Base-by-base conservation (phyloP, 2,888 invertebrate genomes). In the Creontiades dilutus region DNA sequence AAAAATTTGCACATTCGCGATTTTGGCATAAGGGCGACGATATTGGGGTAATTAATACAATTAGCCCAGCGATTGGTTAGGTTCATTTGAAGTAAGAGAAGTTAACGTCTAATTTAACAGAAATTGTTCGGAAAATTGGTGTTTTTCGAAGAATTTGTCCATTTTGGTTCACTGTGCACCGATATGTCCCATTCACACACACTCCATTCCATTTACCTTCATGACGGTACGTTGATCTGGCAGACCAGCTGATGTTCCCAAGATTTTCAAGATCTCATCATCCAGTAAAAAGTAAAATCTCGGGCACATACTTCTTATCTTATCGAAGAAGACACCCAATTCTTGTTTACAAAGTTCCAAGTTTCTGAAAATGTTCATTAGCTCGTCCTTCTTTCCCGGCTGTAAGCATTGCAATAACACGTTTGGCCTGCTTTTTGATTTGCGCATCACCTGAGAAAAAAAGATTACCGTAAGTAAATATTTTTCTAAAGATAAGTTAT, bases 271-370 rank as follows among this genome's bases (percentile, higher is more conserved):
- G 91, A 98, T 93, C 93, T 98, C 98, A 92, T 98, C 98, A 47
- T 98, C 98, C 3, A 98, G 98, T 92, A 98, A 97, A 93, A 98
- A 98, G 94, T 97, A 98, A 94, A 98, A 98, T 86, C 98, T 94
- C 2, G 98, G 97, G 93, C 98, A 98, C 91, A 97, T 95, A 91
- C 97, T 95, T 81, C 98, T 94, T 93, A 98, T 98, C 0, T 96
- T 96, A 93, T 97, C 97, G 91, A 98, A 94, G 93, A 98, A 98
- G 93, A 98, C 97, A 92, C 97, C 97, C 88, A 98, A 94, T 0
- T 98, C 98, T 93, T 98, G 98, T 93, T 98, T 98, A 93, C 98
- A 98, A 93, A 95, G 96, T 93, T 98, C 98, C 87, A 99, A 94
- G 0, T 97, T 97, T 23, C 94, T 90, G 82, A 96, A 96, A 76